Evolutionary conservation across 92 coral and sea anemone genomes (phyloP), one percentile per base, ranked within the genome.

Genomic region (Ricordea florida): DNA sequence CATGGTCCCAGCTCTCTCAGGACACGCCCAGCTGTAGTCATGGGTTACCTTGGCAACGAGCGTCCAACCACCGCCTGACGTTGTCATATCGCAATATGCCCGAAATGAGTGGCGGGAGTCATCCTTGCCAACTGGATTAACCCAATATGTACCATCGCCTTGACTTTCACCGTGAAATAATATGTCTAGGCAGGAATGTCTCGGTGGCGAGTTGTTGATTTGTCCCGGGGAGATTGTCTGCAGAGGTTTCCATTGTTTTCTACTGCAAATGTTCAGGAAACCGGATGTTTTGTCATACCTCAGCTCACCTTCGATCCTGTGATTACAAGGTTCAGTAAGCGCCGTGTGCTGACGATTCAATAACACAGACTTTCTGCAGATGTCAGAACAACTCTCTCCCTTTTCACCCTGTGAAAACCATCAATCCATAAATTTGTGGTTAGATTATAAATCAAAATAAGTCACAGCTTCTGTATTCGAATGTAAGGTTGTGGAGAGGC

Each of bases 21-120:
- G 98, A 74, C 98, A 94, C 76, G 92, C 91, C 98, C 98, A 94
- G 33, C 97, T 93, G 75, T 92, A 94, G 48, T 94, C 98, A 31
- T 94, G 84, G 0, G 98, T 94, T 21, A 94, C 81, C 80, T 94
- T 94, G 37, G 98, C 98, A 42, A 92, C 96, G 14, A 94, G 96
- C 25, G 92, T 85, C 98, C 98, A 94, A 3, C 98, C 98, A 18
- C 98, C 98, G 37, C 98, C 98, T 1, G 93, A 83, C 6, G 96
- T 94, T 3, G 92, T 89, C 98, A 94, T 94, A 72, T 94, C 98
- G 21, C 98, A 94, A 81, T 85, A 92, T 45, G 82, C 96, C 22
- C 97, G 91, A 67, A 94, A 92, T 6, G 97, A 84, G 72, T 94
- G 82, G 65, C 75, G 74, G 32, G 43, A 74, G 60, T 79, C 74